phyloP scores from a whole-genome alignment of 2,113 vertebrate genomes.

The Probosciger aterrimus region DNA sequence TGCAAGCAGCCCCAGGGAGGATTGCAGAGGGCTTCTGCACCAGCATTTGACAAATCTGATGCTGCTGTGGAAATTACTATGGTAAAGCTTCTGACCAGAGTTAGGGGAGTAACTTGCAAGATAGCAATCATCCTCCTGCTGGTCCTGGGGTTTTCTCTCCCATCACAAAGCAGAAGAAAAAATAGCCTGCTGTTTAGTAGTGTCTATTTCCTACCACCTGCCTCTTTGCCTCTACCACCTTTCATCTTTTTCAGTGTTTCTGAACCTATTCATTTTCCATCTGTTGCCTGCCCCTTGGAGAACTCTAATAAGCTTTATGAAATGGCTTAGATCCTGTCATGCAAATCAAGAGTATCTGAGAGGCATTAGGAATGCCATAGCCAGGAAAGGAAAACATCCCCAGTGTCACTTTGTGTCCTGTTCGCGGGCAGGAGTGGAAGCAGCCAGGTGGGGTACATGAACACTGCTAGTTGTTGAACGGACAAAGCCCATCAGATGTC shows the following conservation, averaged over 20 bases:
- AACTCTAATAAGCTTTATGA: background rate
- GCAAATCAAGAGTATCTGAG: background rate
- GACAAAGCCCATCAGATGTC: background rate
- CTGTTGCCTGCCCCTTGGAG: background rate
- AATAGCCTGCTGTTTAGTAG: background rate
- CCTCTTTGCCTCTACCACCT: background rate
- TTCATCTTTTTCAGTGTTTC: background rate
- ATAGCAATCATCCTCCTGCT: background rate
- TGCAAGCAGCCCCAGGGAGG: background rate
- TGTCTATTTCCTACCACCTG: background rate
- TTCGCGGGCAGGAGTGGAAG: background rate
- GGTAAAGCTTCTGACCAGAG: background rate
- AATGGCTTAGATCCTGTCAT: background rate
- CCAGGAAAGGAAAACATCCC: background rate
- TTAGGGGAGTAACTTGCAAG: background rate
- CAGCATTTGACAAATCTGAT: background rate
- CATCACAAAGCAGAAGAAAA: background rate
- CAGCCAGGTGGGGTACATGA: background rate
- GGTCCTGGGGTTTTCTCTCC: background rate
- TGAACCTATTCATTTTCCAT: background rate
- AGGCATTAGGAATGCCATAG: background rate
- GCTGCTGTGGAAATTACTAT: background rate
- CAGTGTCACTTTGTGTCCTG: background rate
- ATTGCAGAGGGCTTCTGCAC: background rate
- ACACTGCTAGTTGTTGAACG: accelerated